Evolutionary conservation across 2,113 vertebrate species (phyloP), one percentile per base, ranked within the genome.

Genomic region (Gorsachius goisagi): DNA sequence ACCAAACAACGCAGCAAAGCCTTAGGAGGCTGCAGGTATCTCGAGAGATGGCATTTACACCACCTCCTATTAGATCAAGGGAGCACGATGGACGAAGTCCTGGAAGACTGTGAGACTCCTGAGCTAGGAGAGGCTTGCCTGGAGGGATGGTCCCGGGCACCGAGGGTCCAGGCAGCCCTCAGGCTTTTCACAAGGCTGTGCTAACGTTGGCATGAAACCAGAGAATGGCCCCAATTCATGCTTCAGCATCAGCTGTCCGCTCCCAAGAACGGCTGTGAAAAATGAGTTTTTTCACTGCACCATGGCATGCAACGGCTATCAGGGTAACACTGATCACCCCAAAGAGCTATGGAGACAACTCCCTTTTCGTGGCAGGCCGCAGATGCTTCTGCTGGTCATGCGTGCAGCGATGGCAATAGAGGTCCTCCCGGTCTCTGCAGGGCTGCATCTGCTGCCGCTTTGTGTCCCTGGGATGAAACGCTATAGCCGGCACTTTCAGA

Each of bases 1-100:
- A 52, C 37, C 50, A 55, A 73, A 50, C 0, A 1, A 45, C 0
- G 9, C 58, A 15, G 28, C 0, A 28, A 68, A 77, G 69, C 58
- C 55, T 73, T 81, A 33, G 59, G 85, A 63, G 77, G 76, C 60
- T 49, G 62, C n/a, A 39, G 60, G 37, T 21, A 52, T 13, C 71
- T 9, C 9, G 9, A 58, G 56, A 53, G 44, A 18, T 9, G 12
- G 30, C 15, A 7, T 49, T 59, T 30, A 15, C 11, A 24, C 18
- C 60, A 47, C 50, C 16, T 49, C 49, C 22, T 19, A 10, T 28
- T 26, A 62, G 37, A 16, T 12, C 12, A 33, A 79, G 60, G 45
- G 49, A 44, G 30, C 6, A 2, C 1, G 32, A 32, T 6, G 20
- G n/a, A 47, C 17, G 32, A 53, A 78, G 55, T 8, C 64, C 33